These are phyloP conservation scores for Tachysurus vachellii DNA, from an alignment of 2,113 vertebrate genomes.

Conservation along the genomic window DNA sequence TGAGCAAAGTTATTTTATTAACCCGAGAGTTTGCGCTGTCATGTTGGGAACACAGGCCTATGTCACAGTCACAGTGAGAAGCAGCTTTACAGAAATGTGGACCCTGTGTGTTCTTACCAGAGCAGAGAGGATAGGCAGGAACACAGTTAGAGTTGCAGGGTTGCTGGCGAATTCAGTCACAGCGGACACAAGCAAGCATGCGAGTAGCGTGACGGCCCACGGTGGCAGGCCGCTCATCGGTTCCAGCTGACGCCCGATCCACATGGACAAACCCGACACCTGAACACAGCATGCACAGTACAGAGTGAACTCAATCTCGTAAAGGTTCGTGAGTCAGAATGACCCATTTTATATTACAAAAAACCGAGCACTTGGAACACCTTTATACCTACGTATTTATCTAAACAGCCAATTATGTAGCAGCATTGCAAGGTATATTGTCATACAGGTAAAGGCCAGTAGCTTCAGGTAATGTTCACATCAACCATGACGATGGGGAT, in stretches of 20 bases:
- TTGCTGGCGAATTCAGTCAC: constrained; percentile 98
- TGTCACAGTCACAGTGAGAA: neutral
- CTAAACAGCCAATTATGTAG: too few relatives aligned
- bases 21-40: neutral
- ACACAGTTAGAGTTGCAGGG: constrained; percentile 95
- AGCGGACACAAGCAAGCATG: constrained; percentile 91
- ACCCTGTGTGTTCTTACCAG: constrained; percentile 75
- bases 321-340: neutral
- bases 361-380: neutral
- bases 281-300: constrained; percentile 37
- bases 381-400: too few relatives aligned
- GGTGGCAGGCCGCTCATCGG: constrained; percentile 91
- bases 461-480: too few relatives aligned
- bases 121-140: constrained; percentile 92
- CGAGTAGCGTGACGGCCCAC: constrained; percentile 91
- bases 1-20: too few relatives aligned
- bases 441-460: too few relatives aligned
- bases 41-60: neutral
- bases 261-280: constrained; percentile 90
- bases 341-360: neutral
- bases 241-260: constrained; percentile 95
- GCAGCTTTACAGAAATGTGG: neutral
- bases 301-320: neutral
- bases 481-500: too few relatives aligned
- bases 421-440: too few relatives aligned